Conservation (phyloP, 2,888 invertebrate genomes). For the Neoitamus cyanurus region DNA sequence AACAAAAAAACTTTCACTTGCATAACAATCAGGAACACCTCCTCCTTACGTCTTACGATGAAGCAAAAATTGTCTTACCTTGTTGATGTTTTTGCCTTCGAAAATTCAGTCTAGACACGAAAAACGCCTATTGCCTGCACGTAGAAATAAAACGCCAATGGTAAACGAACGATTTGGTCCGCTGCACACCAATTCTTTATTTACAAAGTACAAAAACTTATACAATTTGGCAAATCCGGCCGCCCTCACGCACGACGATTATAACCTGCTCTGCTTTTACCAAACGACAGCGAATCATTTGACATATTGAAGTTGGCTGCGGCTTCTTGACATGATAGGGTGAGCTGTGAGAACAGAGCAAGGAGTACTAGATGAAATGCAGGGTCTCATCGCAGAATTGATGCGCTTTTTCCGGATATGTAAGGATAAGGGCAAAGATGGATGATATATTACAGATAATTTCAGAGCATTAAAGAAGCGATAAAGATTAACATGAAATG, state of each 20-base stretch:
- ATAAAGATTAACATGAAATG: too few relatives aligned
- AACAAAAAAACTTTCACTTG: background rate
- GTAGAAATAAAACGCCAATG: background rate
- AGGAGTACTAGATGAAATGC: background rate
- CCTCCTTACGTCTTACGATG: too few relatives aligned
- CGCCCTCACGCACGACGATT: background rate
- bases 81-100: background rate
- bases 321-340: background rate
- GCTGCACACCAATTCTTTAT: background rate
- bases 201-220: background rate
- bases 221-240: background rate
- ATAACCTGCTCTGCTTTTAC: background rate
- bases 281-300: background rate
- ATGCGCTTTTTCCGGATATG: too few relatives aligned
- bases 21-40: background rate
- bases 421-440: too few relatives aligned
- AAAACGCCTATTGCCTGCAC: background rate
- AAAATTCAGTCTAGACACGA: background rate
- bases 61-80: background rate
- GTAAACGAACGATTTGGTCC: background rate
- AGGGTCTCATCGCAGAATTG: background rate
- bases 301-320: background rate
- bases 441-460: too few relatives aligned
- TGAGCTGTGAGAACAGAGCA: background rate
- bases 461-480: too few relatives aligned